phyloP scores from a whole-genome alignment of 1,140 invertebrate genomes.

The Drosophila teissieri region DNA sequence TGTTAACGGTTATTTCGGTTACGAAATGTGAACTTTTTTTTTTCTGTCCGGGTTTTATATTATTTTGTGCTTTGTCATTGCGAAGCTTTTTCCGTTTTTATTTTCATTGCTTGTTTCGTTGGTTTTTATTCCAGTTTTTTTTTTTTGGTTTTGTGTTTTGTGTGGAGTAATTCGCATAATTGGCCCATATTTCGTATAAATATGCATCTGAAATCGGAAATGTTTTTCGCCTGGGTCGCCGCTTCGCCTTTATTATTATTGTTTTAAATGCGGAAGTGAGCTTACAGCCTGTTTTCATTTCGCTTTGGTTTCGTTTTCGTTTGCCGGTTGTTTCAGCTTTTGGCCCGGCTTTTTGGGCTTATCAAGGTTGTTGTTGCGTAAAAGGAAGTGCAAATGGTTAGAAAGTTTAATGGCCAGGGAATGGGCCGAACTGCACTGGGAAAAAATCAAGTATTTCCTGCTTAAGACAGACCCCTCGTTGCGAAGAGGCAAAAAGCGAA shows the following conservation, averaged over 20 bases:
- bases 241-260: slow-evolving; percentile 43
- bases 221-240: slow-evolving; percentile 41
- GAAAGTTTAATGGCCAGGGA: slow-evolving; percentile 64
- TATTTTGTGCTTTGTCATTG: slow-evolving; percentile 67
- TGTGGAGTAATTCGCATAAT: slow-evolving; percentile 74
- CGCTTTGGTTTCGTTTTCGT: slow-evolving; percentile 53
- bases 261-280: slow-evolving; percentile 66
- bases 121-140: slow-evolving; percentile 14
- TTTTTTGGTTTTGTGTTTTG: slow-evolving; percentile 57
- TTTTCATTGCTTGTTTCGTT: slow-evolving; percentile 44
- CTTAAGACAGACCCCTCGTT: slow-evolving; percentile 4
- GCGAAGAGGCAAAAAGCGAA: background rate
- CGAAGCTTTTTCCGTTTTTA: slow-evolving; percentile 47
- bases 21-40: slow-evolving; percentile 70
- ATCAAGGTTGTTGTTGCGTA: slow-evolving; percentile 82
- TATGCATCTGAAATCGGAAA: slow-evolving; percentile 70
- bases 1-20: slow-evolving; percentile 77
- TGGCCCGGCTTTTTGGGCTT: slow-evolving; percentile 34
- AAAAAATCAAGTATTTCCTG: slow-evolving; percentile 25
- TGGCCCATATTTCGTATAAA: slow-evolving; percentile 78
- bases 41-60: slow-evolving; percentile 35
- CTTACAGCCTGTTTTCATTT: slow-evolving; percentile 60
- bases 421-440: slow-evolving; percentile 29
- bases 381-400: slow-evolving; percentile 81
- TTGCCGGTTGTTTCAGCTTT: slow-evolving; percentile 18